Conservation (phyloP, 2,113 vertebrate species). For the Hippocampus zosterae region DNA sequence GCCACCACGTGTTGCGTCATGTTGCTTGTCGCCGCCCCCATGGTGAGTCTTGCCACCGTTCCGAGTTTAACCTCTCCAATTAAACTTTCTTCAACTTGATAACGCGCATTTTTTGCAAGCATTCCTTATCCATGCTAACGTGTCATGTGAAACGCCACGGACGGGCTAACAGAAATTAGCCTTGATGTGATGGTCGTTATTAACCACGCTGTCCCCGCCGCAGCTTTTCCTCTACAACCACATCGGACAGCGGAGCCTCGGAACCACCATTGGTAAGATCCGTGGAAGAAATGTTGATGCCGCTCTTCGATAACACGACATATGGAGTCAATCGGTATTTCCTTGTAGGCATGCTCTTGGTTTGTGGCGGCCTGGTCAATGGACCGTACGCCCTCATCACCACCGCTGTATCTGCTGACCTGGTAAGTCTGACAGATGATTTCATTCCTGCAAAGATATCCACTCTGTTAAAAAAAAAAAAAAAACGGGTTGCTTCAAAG, state of each 20-base stretch:
- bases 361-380: conserved; percentile 89
- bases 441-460: too few relatives aligned
- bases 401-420: conserved; percentile 90
- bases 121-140: too few relatives aligned
- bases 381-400: conserved; percentile 96
- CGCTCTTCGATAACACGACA: not conserved
- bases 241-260: conserved; percentile 79
- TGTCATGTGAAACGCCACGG: not conserved
- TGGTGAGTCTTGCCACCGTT: conserved; percentile 71
- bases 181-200: too few relatives aligned
- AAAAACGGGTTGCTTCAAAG: too few relatives aligned
- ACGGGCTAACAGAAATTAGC: too few relatives aligned
- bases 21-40: conserved; percentile 84
- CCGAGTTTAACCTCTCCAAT: too few relatives aligned
- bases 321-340: not conserved
- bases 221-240: conserved; percentile 91
- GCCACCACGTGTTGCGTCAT: conserved; percentile 91
- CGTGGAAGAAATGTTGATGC: not conserved
- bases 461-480: too few relatives aligned
- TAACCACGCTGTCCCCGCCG: conserved; percentile 5
- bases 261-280: conserved; percentile 78
- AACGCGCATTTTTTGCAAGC: too few relatives aligned
- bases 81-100: too few relatives aligned
- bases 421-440: conserved; percentile 73
- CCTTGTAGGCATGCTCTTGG: conserved; percentile 83